Conservation (phyloP, 2,797 vertebrate species). For the Malurus leucopterus region DNA sequence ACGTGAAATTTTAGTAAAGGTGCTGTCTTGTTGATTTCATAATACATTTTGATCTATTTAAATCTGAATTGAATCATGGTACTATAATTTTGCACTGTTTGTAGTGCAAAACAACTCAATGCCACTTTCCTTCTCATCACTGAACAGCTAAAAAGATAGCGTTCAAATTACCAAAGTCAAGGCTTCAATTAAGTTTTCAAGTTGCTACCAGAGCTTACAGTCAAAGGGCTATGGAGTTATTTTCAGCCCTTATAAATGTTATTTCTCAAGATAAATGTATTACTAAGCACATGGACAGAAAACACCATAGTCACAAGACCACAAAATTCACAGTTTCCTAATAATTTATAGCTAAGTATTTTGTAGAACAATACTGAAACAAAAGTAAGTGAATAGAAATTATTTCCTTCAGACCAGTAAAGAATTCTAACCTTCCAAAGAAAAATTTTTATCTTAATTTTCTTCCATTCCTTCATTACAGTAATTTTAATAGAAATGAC, state of each 20-base stretch:
- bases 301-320: not conserved
- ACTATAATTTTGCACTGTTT: not conserved
- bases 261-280: not conserved
- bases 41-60: not conserved
- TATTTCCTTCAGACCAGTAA: not conserved
- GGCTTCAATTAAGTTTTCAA: not conserved
- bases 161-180: not conserved
- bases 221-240: not conserved
- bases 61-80: not conserved
- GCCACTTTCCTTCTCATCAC: not conserved
- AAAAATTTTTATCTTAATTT: not conserved
- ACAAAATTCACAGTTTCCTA: not conserved
- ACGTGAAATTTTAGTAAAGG: conserved; percentile 19
- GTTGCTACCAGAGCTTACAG: not conserved
- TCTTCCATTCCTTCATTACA: not conserved
- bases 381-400: not conserved
- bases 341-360: not conserved
- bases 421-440: not conserved
- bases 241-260: not conserved
- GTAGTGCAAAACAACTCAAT: not conserved
- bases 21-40: not conserved
- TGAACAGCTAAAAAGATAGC: not conserved
- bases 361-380: not conserved
- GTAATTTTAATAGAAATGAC: not conserved
- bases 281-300: not conserved